Evolutionary conservation across 2,113 vertebrate genomes (phyloP).

Genomic region (Petrocephalus zakoni): DNA sequence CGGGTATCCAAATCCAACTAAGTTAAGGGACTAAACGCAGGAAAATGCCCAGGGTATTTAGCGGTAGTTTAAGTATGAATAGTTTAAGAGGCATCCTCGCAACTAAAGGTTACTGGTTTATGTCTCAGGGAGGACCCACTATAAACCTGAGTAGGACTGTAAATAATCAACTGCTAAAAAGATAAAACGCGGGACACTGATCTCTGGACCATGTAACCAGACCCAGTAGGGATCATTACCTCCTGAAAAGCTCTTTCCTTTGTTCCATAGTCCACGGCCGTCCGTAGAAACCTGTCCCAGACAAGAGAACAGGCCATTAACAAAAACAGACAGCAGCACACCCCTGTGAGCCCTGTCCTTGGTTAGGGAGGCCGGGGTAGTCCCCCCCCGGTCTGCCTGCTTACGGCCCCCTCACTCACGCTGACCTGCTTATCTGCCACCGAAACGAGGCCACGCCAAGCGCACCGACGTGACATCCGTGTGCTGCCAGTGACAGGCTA

Average conservation of each 20-base stretch:
- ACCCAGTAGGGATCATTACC: slow-evolving; percentile 55
- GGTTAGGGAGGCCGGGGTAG: neutral
- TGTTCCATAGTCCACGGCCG: slow-evolving; percentile 98
- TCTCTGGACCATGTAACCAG: neutral
- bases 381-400: neutral
- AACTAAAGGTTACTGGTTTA: neutral
- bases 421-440: neutral
- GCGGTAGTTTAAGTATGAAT: neutral
- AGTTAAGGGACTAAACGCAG: neutral
- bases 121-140: neutral
- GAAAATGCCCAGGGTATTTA: neutral
- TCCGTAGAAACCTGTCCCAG: slow-evolving; percentile 88
- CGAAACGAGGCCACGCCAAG: neutral
- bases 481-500: neutral
- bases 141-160: neutral
- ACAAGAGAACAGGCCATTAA: slow-evolving; percentile 45
- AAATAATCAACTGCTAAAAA: neutral
- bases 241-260: slow-evolving; percentile 90
- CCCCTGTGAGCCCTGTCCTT: neutral
- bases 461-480: neutral
- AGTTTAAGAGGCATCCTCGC: neutral
- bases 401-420: neutral
- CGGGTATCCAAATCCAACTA: neutral
- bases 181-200: neutral
- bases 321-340: slow-evolving; percentile 19